These are phyloP conservation scores for Athetis lepigone DNA, from an alignment of 2,888 invertebrate genomes.

Conservation along the genomic window DNA sequence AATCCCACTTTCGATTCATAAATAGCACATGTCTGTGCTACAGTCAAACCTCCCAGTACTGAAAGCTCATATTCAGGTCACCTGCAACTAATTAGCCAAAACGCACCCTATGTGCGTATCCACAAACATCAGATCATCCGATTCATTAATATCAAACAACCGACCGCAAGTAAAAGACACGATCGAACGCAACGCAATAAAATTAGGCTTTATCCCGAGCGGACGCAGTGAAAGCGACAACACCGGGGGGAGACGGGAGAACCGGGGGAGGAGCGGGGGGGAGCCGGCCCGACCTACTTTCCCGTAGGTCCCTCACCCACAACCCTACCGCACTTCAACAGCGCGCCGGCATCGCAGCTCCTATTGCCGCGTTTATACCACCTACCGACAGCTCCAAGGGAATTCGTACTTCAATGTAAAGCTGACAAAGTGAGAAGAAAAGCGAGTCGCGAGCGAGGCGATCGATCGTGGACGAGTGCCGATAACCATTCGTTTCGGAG, in stretches of 20 bases:
- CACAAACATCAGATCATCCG: slow-evolving; percentile 62
- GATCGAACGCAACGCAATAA: slow-evolving; percentile 85
- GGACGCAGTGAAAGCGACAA: slow-evolving; percentile 84
- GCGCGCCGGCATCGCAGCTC: slow-evolving; percentile 66
- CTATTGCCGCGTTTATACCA: slow-evolving; percentile 71
- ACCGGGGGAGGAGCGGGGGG: slow-evolving; percentile 55
- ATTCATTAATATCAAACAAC: slow-evolving; percentile 71
- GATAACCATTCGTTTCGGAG: slow-evolving; percentile 70
- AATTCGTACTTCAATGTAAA: slow-evolving; percentile 79
- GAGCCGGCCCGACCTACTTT: slow-evolving; percentile 83
- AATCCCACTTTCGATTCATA: not conserved
- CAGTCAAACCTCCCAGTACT: slow-evolving; percentile 9
- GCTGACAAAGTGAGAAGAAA: slow-evolving; percentile 73
- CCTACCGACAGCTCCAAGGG: slow-evolving; percentile 70
- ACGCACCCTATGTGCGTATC: slow-evolving; percentile 4
- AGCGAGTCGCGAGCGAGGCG: slow-evolving; percentile 65
- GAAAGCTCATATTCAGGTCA: not conserved
- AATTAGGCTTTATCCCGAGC: slow-evolving; percentile 85
- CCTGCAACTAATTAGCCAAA: slow-evolving; percentile 26
- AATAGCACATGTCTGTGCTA: not conserved
- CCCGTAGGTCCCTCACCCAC: slow-evolving; percentile 72
- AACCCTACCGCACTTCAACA: slow-evolving; percentile 69
- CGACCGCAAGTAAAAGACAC: slow-evolving; percentile 75
- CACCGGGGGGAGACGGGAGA: slow-evolving; percentile 68
- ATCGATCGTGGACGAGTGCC: slow-evolving; percentile 77